Evolutionary conservation across 2,113 vertebrate genomes (phyloP).

Genomic region (Canis aureus): DNA sequence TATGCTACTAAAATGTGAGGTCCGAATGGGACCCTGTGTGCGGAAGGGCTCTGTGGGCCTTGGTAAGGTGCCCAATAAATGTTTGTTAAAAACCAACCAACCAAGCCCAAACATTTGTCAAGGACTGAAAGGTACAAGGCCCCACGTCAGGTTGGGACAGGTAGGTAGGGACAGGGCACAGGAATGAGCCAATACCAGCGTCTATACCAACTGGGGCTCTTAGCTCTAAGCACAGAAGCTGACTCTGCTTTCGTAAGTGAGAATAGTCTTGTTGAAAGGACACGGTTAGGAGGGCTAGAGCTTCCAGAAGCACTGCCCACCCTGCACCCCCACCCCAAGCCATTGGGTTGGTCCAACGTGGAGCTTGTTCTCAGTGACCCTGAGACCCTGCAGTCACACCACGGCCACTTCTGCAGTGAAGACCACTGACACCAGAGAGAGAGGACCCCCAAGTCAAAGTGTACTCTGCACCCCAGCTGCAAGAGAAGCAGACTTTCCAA

Average conservation of each 20-base stretch:
- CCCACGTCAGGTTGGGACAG: neutral
- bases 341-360: neutral
- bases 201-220: neutral
- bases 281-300: neutral
- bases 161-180: neutral
- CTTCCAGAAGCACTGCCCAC: neutral
- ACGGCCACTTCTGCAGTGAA: neutral
- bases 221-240: neutral
- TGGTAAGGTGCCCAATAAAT: neutral
- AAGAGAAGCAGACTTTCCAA: no score
- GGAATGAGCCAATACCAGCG: accelerated
- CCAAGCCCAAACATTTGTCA: neutral
- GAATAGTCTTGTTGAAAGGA: neutral
- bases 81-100: neutral
- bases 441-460: neutral
- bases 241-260: no score
- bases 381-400: neutral
- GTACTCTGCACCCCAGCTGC: neutral
- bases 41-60: neutral
- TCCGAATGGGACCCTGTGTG: neutral
- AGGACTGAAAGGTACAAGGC: neutral
- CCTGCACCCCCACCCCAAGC: no score
- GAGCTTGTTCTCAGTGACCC: neutral
- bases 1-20: accelerated
- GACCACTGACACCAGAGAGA: neutral